Percentiles rank a stretch among this genome's conserved stretches.
These are phyloP conservation scores for Podargus strigoides DNA, from an alignment of 2,797 vertebrate genomes.

Conservation along the genomic window DNA sequence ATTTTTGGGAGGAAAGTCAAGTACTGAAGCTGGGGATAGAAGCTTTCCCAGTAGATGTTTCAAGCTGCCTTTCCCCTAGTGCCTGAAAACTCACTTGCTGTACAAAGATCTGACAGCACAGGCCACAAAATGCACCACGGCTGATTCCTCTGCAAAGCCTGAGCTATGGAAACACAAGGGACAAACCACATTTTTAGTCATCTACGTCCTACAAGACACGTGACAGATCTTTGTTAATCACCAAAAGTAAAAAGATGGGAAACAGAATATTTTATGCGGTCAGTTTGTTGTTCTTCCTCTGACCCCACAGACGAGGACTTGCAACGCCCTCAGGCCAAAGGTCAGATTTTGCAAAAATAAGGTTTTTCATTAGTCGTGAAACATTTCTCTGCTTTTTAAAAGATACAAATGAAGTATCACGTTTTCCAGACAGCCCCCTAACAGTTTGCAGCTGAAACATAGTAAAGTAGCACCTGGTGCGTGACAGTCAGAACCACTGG, in stretches of 20 bases:
- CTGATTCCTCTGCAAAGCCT: background rate
- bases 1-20: background rate
- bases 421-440: background rate
- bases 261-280: background rate
- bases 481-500: background rate
- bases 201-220: rapidly evolving
- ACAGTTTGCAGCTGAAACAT: background rate
- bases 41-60: background rate
- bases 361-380: background rate
- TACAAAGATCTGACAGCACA: background rate
- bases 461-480: background rate
- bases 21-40: background rate
- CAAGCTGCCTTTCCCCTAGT: background rate
- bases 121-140: background rate
- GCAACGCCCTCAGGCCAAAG: background rate
- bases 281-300: background rate
- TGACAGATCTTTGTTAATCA: background rate
- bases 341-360: background rate
- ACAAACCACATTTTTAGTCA: background rate
- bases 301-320: background rate
- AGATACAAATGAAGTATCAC: background rate
- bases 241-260: background rate
- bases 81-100: background rate
- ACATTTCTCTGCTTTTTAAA: background rate
- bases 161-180: background rate